Percentiles rank a stretch among this genome's conserved stretches.
phyloP scores from a whole-genome alignment of 1,140 invertebrate species.

The Phenacoccus solenopsis region DNA sequence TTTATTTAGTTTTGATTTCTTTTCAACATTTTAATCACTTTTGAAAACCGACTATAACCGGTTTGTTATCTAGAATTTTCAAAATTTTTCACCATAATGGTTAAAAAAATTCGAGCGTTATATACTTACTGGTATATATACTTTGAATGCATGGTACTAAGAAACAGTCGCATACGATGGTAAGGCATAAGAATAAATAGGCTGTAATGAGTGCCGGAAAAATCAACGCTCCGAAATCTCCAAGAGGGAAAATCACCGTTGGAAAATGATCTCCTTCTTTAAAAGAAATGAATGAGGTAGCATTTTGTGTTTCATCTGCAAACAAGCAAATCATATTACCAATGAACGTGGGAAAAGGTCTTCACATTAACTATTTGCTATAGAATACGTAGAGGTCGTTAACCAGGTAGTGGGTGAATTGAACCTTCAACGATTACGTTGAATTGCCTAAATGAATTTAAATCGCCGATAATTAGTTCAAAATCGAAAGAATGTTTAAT shows the following conservation, averaged over 20 bases:
- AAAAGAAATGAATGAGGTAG: neutral
- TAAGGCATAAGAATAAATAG: constrained; percentile 44
- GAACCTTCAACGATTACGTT: too few species aligned
- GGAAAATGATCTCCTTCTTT: constrained; percentile 19
- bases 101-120: neutral
- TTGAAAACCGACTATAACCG: neutral
- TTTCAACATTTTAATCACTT: neutral
- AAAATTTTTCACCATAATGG: constrained; percentile 8
- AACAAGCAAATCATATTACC: neutral
- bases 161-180: constrained; percentile 45
- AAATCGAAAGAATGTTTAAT: neutral
- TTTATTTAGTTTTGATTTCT: neutral
- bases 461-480: neutral
- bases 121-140: constrained; percentile 41
- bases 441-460: neutral
- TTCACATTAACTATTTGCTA: too few species aligned
- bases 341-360: too few species aligned
- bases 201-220: constrained; percentile 35
- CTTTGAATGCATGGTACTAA: constrained; percentile 47
- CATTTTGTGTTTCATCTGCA: neutral
- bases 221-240: constrained; percentile 1
- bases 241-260: neutral
- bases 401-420: neutral
- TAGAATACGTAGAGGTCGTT: neutral
- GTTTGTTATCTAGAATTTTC: neutral